Conservation (phyloP, 1,140 invertebrate genomes). For the Panagrolaimus sp. region DNA sequence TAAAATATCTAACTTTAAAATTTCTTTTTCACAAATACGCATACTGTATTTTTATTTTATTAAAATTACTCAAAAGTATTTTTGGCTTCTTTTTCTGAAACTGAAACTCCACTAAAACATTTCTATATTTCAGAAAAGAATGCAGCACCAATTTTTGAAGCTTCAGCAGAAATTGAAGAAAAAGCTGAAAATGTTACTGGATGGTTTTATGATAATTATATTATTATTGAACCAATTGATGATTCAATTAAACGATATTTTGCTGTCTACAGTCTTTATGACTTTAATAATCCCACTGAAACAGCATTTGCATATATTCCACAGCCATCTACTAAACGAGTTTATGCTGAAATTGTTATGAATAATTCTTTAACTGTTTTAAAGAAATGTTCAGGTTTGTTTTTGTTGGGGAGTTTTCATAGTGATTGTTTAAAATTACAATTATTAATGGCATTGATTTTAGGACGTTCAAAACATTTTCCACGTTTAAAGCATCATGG, state of each 20-base stretch:
- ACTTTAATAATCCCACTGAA: slow-evolving; percentile 6
- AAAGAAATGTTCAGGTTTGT: background rate
- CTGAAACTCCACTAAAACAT: no score
- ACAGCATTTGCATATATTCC: background rate
- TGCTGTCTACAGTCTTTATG: slow-evolving; percentile 21
- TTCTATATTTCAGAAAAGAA: no score
- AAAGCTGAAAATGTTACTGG: slow-evolving; percentile 25
- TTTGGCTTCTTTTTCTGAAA: no score
- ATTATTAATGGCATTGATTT: slow-evolving; percentile 6
- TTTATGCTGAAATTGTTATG: slow-evolving; percentile 1
- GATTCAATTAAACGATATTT: slow-evolving; percentile 31
- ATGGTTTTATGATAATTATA: slow-evolving; percentile 17
- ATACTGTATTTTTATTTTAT: no score
- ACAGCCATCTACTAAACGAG: background rate
- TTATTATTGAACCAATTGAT: slow-evolving; percentile 27
- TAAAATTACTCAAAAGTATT: no score
- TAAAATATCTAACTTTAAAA: no score
- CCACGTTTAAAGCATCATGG: slow-evolving; percentile 32
- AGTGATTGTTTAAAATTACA: slow-evolving; percentile 12
- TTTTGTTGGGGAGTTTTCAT: background rate
- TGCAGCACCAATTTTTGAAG: no score
- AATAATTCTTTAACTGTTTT: background rate
- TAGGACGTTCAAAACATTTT: slow-evolving; percentile 32
- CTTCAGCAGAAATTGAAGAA: slow-evolving; percentile 14
- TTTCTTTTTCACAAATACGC: no score